Evolutionary conservation across 2,113 vertebrate genomes (phyloP).

Genomic region (Ophthalmolycus amberensis): DNA sequence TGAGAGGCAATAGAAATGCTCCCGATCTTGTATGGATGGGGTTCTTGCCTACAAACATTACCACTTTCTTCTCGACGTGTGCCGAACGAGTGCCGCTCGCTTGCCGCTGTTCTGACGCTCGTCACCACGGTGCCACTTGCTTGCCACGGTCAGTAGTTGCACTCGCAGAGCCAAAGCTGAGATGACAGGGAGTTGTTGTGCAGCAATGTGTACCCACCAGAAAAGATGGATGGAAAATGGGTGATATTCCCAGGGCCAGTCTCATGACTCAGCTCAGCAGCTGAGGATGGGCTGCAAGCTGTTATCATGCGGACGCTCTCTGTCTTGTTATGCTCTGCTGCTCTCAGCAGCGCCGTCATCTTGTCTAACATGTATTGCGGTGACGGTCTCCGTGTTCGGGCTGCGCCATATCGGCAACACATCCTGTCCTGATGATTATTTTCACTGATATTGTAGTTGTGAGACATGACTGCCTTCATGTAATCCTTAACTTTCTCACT

Average conservation of each 20-base stretch:
- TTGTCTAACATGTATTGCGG: slow-evolving; percentile 38
- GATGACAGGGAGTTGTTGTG: not conserved
- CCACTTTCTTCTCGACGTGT: not conserved
- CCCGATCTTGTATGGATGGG: not conserved
- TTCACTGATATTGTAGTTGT: slow-evolving; percentile 3
- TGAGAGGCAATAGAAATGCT: not conserved
- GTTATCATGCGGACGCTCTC: slow-evolving; percentile 42
- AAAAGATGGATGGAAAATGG: not conserved
- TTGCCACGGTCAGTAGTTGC: not conserved
- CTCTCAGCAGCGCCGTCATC: slow-evolving; percentile 44
- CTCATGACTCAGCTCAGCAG: slow-evolving; percentile 62
- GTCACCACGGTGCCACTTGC: not conserved
- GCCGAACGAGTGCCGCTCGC: not conserved
- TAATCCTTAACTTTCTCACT: not conserved
- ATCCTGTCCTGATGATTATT: slow-evolving; percentile 49
- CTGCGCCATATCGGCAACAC: slow-evolving; percentile 15
- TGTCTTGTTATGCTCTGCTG: slow-evolving; percentile 27
- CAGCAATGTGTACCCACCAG: not conserved
- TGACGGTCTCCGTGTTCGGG: slow-evolving; percentile 23
- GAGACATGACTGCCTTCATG: not conserved
- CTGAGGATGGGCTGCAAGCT: slow-evolving; percentile 51
- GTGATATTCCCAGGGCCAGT: not conserved
- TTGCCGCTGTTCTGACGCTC: not conserved
- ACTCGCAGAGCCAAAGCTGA: not conserved
- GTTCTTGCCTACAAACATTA: not conserved